These are phyloP conservation scores for Lichenostomus cassidix DNA, from an alignment of 2,113 vertebrate genomes.

Conservation along the genomic window DNA sequence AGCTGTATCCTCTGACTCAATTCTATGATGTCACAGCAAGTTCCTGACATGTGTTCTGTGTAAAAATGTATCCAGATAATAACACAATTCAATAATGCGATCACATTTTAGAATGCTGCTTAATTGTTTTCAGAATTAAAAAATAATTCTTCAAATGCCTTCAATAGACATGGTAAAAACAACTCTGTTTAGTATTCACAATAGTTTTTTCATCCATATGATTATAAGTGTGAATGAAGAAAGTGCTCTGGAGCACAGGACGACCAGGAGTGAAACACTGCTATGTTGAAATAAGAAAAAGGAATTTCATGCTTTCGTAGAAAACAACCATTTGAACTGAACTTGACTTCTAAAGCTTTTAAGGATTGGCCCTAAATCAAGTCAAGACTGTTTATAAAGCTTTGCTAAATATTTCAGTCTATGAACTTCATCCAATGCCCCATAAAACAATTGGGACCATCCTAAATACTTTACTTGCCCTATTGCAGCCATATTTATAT, in stretches of 20 bases:
- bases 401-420: not conserved
- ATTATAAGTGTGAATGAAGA: not conserved
- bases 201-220: not conserved
- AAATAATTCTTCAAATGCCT: not conserved
- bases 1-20: not conserved
- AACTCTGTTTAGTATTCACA: not conserved
- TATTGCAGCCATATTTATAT: not conserved
- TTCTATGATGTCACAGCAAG: accelerated
- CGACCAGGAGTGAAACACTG: not conserved
- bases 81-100: not conserved
- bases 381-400: not conserved
- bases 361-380: slow-evolving; percentile 1
- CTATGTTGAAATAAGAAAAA: not conserved
- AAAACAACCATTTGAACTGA: slow-evolving; percentile 8
- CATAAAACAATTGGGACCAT: not conserved
- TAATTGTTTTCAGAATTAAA: not conserved
- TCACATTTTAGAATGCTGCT: not conserved
- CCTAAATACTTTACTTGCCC: not conserved
- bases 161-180: not conserved
- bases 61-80: not conserved
- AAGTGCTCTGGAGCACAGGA: not conserved
- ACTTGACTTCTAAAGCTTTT: slow-evolving; percentile 23
- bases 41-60: not conserved
- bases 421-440: not conserved
- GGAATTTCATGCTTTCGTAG: not conserved